These are phyloP conservation scores for Leptinotarsa undecemlineata DNA, from an alignment of 1,140 invertebrate species.

Conservation along the genomic window DNA sequence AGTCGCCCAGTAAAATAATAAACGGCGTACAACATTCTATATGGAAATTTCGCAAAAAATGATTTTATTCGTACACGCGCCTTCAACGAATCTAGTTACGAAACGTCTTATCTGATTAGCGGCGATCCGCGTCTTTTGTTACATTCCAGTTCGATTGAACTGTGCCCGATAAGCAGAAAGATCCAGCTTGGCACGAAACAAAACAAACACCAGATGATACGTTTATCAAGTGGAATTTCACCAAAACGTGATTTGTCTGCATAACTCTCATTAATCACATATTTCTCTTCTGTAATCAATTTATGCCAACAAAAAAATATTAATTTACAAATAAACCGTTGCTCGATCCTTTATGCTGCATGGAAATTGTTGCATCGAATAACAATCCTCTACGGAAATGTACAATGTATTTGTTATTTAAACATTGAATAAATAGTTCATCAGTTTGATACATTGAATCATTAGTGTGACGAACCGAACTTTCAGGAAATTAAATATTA, in stretches of 20 bases:
- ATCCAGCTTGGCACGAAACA: neutral
- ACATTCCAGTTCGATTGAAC: neutral
- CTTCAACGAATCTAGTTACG: neutral
- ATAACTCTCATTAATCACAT: neutral
- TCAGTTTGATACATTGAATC: too few species aligned
- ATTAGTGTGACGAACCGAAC: too few species aligned
- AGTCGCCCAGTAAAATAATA: too few species aligned
- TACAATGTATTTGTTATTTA: too few species aligned
- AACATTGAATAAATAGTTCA: too few species aligned
- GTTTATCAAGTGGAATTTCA: slow-evolving; percentile 10
- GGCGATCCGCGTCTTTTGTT: neutral
- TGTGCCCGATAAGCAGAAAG: neutral
- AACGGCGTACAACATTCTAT: too few species aligned
- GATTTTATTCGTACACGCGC: too few species aligned
- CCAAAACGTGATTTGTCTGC: slow-evolving; percentile 5
- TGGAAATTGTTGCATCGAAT: neutral
- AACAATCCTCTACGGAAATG: too few species aligned
- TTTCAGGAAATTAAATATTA: too few species aligned
- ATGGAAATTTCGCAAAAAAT: too few species aligned
- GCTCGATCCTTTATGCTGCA: neutral
- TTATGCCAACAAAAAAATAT: slow-evolving; percentile 1
- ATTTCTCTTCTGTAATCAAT: neutral
- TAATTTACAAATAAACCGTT: too few species aligned
- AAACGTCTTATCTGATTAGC: neutral
- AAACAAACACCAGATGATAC: slow-evolving; percentile 17